These are phyloP conservation scores for Centropyge bicolor DNA, from an alignment of 2,797 vertebrate species.

Conservation along the genomic window DNA sequence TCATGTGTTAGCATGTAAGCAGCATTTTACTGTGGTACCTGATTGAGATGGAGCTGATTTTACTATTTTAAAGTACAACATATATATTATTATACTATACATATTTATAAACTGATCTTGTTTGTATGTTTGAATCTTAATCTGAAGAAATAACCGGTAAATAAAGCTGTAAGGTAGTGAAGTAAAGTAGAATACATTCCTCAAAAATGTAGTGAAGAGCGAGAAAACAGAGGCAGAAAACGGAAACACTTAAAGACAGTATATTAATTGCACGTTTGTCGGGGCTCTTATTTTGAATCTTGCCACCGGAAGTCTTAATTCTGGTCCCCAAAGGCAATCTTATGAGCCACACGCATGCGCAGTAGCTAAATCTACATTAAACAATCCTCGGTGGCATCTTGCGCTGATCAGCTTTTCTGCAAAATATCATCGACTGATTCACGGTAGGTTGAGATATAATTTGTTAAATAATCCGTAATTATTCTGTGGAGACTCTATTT, in stretches of 20 bases:
- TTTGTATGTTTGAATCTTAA: background rate
- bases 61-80: no score
- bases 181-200: background rate
- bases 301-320: slow-evolving; percentile 52
- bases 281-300: slow-evolving; percentile 51
- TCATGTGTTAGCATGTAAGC: background rate
- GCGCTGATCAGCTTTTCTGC: slow-evolving; percentile 41
- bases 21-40: background rate
- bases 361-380: slow-evolving; percentile 38
- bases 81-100: background rate
- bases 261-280: background rate
- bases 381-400: slow-evolving; percentile 59
- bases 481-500: background rate
- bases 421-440: slow-evolving; percentile 56
- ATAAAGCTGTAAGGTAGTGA: background rate
- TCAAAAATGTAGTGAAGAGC: background rate
- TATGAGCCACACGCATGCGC: slow-evolving; percentile 72
- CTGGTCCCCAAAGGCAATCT: background rate
- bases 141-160: background rate
- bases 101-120: background rate
- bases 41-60: background rate
- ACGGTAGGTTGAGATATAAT: slow-evolving; percentile 52
- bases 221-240: background rate
- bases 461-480: background rate
- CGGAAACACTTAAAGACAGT: background rate